phyloP scores from a whole-genome alignment of 64 coral and sea anemone genomes.

The Dendronephthya gigantea region DNA sequence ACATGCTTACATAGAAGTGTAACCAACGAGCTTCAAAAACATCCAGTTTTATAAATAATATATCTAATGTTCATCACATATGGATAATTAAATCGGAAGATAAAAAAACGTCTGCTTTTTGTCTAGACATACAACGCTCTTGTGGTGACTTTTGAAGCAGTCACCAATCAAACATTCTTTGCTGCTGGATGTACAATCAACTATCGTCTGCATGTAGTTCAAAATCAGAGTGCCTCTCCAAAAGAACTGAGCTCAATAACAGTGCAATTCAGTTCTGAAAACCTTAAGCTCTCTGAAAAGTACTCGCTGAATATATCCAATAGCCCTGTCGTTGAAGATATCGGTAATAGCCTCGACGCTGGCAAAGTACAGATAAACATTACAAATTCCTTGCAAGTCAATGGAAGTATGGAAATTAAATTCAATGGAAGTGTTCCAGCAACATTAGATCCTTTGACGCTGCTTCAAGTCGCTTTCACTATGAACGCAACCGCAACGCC shows the following conservation, averaged over 20 bases:
- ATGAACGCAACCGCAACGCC: neutral
- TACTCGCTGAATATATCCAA: neutral
- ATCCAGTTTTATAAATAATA: too few relatives aligned
- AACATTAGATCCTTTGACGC: neutral
- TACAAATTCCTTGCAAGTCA: neutral
- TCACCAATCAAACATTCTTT: neutral
- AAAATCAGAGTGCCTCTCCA: neutral
- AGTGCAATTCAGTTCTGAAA: neutral
- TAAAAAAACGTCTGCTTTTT: neutral
- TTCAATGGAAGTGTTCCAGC: neutral
- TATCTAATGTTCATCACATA: too few relatives aligned
- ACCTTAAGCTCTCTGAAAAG: neutral
- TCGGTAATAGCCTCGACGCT: neutral
- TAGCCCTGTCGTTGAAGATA: neutral
- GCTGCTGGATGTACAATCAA: neutral
- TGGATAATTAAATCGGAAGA: too few relatives aligned
- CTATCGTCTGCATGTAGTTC: neutral
- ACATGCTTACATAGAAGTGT: too few relatives aligned
- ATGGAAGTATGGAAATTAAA: neutral
- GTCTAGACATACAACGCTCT: neutral
- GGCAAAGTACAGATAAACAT: neutral
- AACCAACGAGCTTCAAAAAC: too few relatives aligned
- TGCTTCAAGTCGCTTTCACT: neutral
- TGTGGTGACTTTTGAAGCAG: neutral
- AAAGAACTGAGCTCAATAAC: neutral